A percentile compares a stretch with the other conserved stretches of the same genome.
These are phyloP conservation scores for Drosophila sp. DNA, from an alignment of 1,140 invertebrate genomes.

Conservation along the genomic window DNA sequence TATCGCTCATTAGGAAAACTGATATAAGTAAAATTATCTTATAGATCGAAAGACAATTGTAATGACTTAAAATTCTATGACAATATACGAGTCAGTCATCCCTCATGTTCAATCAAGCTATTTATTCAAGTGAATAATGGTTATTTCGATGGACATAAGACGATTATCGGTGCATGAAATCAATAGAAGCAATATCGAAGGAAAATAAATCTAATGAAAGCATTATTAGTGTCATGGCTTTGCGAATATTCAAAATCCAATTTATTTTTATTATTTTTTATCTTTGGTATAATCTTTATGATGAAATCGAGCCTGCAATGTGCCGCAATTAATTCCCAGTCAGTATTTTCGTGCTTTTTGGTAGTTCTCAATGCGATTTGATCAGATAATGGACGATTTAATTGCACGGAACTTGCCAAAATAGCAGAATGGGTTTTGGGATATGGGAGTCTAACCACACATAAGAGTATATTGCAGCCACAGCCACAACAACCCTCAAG, in stretches of 20 bases:
- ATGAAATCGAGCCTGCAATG: conserved; percentile 69
- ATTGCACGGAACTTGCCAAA: conserved; percentile 71
- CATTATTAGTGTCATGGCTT: conserved; percentile 11
- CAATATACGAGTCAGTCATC: not conserved
- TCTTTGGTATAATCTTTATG: conserved; percentile 66
- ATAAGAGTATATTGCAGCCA: conserved; percentile 5
- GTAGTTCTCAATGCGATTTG: conserved; percentile 42
- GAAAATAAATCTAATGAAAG: conserved; percentile 56
- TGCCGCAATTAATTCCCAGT: conserved; percentile 38
- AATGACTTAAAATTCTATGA: conserved; percentile 5
- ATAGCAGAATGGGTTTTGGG: conserved; percentile 30
- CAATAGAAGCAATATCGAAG: conserved; percentile 59
- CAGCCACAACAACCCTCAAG: conserved; percentile 50
- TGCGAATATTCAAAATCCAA: conserved; percentile 58
- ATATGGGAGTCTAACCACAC: not conserved
- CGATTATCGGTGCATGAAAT: conserved; percentile 57
- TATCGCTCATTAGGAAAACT: no score
- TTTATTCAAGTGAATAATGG: conserved; percentile 40
- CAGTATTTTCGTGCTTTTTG: conserved; percentile 34
- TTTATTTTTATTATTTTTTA: conserved; percentile 75
- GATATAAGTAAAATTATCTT: no score
- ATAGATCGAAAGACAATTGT: conserved; percentile 6
- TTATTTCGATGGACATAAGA: conserved; percentile 31
- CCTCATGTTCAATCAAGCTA: not conserved
- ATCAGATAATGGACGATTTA: conserved; percentile 62